Conservation (phyloP, 2,797 vertebrate genomes). For the Morelia viridis region DNA sequence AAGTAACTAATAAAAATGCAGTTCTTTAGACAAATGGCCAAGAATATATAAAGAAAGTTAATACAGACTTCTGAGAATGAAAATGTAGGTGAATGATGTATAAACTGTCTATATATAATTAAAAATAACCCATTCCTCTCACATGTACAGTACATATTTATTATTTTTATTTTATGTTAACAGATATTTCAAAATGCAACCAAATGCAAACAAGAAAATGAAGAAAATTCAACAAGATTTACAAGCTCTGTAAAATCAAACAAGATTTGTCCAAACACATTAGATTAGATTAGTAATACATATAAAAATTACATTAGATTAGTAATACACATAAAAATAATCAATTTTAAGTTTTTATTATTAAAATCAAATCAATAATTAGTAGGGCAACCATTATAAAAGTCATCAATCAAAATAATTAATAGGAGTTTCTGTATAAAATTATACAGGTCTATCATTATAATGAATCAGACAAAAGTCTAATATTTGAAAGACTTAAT, state of each 20-base stretch:
- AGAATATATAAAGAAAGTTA: not conserved
- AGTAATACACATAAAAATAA: not conserved
- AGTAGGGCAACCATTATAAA: not conserved
- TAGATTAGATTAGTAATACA: not conserved
- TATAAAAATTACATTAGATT: not conserved
- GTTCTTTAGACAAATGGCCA: not conserved
- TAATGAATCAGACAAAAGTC: not conserved
- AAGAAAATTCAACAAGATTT: not conserved
- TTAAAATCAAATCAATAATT: not conserved
- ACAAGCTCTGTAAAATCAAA: not conserved
- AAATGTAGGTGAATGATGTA: not conserved
- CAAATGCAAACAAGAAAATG: not conserved
- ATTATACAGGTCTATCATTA: not conserved
- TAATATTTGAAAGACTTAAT: not conserved
- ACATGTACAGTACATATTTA: not conserved
- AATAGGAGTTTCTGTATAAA: not conserved
- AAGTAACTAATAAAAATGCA: not conserved
- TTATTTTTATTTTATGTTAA: not conserved
- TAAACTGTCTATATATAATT: not conserved
- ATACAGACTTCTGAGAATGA: not conserved
- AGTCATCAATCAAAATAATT: not conserved
- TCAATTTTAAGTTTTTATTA: not conserved
- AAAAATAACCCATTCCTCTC: not conserved
- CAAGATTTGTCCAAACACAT: not conserved
- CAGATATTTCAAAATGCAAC: not conserved